These are phyloP conservation scores for Blastomussa wellsi DNA, from an alignment of 92 coral and sea anemone genomes.

Conservation along the genomic window DNA sequence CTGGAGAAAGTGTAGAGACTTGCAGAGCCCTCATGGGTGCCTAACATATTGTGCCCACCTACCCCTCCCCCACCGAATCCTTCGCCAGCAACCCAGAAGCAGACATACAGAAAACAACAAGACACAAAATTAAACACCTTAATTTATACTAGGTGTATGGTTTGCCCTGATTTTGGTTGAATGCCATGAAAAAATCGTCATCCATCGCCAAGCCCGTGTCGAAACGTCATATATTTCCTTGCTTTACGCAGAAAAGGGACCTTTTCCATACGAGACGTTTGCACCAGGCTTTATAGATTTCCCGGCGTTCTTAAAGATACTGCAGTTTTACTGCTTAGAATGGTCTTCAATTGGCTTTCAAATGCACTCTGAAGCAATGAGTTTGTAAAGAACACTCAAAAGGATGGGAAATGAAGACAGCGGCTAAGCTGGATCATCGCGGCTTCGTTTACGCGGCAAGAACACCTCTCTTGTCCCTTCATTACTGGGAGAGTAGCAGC, in stretches of 20 bases:
- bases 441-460: constrained; percentile 75
- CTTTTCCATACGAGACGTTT: too few relatives aligned
- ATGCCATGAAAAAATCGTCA: too few relatives aligned
- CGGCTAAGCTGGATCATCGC: constrained; percentile 47
- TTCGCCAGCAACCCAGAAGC: background rate
- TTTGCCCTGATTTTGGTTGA: too few relatives aligned
- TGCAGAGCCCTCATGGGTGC: background rate
- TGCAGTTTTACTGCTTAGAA: background rate
- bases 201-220: too few relatives aligned
- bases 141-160: background rate
- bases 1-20: background rate
- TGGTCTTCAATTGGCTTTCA: background rate
- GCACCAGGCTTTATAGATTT: too few relatives aligned
- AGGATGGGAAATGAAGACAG: too few relatives aligned
- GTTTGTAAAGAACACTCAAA: too few relatives aligned
- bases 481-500: constrained; percentile 95
- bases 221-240: too few relatives aligned
- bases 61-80: background rate
- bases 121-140: background rate
- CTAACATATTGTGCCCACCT: too few relatives aligned
- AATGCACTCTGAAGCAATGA: too few relatives aligned
- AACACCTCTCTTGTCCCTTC: constrained; percentile 85
- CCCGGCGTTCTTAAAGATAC: too few relatives aligned
- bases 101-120: background rate
- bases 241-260: too few relatives aligned